These are phyloP conservation scores for Hippocampus kuda DNA, from an alignment of 2,797 vertebrate genomes.

Conservation along the genomic window DNA sequence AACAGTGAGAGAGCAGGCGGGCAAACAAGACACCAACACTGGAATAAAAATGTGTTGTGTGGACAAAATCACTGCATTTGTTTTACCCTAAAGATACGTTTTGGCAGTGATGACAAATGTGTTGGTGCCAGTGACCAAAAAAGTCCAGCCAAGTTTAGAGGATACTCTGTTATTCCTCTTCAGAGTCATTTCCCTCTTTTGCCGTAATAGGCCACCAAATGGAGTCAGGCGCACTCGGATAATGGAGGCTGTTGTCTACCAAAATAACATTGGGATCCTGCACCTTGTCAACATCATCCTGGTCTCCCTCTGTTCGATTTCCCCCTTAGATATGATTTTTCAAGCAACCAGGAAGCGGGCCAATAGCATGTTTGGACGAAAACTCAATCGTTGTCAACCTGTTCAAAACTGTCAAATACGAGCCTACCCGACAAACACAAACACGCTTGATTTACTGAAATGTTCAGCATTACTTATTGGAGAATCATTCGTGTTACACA, in stretches of 20 bases:
- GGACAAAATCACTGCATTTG: conserved; percentile 14
- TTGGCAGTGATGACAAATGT: conserved; percentile 3
- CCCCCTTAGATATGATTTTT: conserved; percentile 43
- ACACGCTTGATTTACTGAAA: background rate
- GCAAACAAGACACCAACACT: conserved; percentile 9
- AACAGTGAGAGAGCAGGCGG: conserved; percentile 31
- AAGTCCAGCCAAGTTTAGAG: conserved; percentile 3
- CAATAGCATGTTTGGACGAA: conserved; percentile 33
- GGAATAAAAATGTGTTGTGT: conserved; percentile 15
- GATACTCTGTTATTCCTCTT: conserved; percentile 29
- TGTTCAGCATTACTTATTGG: background rate
- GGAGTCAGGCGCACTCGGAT: conserved; percentile 42
- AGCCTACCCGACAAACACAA: background rate
- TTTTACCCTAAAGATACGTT: conserved; percentile 15
- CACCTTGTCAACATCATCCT: conserved; percentile 40
- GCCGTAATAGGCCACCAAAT: conserved; percentile 55
- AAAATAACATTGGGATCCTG: conserved; percentile 50
- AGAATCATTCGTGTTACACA: no score
- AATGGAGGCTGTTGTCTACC: conserved; percentile 50
- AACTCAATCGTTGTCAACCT: conserved; percentile 29
- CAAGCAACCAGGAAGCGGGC: conserved; percentile 27
- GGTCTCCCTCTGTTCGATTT: conserved; percentile 37
- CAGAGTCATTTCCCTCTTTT: conserved; percentile 45
- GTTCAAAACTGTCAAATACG: conserved; percentile 23
- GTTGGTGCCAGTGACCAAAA: background rate